Base-by-base conservation (phyloP, 2,888 invertebrate genomes). In the Sepioteuthis lessoniana region DNA sequence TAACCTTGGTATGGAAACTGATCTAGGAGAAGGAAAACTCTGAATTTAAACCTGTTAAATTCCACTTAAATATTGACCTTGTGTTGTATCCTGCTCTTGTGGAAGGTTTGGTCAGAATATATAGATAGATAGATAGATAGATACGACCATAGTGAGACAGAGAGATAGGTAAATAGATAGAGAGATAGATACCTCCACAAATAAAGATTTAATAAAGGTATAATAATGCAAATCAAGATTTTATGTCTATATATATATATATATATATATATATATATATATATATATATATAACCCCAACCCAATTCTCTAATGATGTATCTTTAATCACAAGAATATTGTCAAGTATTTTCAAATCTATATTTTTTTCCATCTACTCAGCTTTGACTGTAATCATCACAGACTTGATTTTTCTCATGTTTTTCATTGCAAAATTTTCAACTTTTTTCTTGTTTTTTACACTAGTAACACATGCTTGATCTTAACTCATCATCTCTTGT, bases 291-390 rank as follows among this genome's bases (percentile, higher is more conserved):
- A 21, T 25, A 50, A n/a, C n/a, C 31, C 31, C 13, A n/a, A 31
- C n/a, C 7, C 7, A 8, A 31, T 76, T 76, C 76, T 76, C 76
- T 76, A 76, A 76, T 76, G 76, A 76, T 76, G 76, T 76, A n/a
- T 76, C 76, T 76, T 76, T 76, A 76, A 76, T 76, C 76, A 76
- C n/a, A n/a, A 76, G 76, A 76, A 76, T n/a, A 76, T 76, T 76
- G 76, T 76, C 16, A 16, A 76, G n/a, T 76, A 76, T 76, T 76
- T 76, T 76, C n/a, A 31, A 76, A 13, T 76, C n/a, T n/a, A 10
- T 76, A 76, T 76, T 76, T 76, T 31, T 76, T 25, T 55, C 76
- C 13, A 31, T 76, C 76, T 76, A 76, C 10, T 76, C 76, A 76
- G 76, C 76, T 76, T 76, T n/a, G 76, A 76, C 76, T 13, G 76